Evolutionary conservation across 2,888 invertebrate species (phyloP).

Genomic region (Drosophila pegasa): DNA sequence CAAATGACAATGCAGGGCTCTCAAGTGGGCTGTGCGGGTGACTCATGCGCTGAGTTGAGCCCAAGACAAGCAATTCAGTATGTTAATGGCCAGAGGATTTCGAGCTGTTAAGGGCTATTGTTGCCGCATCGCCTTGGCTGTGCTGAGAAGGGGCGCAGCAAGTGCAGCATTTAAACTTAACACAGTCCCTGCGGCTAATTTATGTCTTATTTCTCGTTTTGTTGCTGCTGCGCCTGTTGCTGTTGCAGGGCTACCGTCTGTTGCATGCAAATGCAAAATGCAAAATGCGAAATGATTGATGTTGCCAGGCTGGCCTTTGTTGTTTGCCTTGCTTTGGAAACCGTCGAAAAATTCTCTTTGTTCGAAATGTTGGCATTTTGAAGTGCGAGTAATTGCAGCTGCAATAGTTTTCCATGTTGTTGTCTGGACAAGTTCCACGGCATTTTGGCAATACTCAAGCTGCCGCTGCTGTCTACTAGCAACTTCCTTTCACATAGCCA

Average conservation of each 20-base stretch:
- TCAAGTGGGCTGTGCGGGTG: constrained; percentile 34
- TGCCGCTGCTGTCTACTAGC: constrained; percentile 34
- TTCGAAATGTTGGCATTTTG: constrained; percentile 77
- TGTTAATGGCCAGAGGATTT: constrained; percentile 29
- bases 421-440: constrained; percentile 61
- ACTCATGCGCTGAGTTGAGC: constrained; percentile 45
- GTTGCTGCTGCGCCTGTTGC: constrained; percentile 18
- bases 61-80: constrained; percentile 13
- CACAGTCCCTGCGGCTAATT: constrained; percentile 68
- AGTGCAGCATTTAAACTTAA: constrained; percentile 62
- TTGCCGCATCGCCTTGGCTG: constrained; percentile 29
- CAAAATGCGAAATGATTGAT: constrained; percentile 71
- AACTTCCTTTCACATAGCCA: constrained; percentile 73
- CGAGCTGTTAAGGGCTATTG: constrained; percentile 30
- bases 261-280: constrained; percentile 66
- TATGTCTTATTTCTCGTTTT: constrained; percentile 56
- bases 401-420: constrained; percentile 77
- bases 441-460: constrained; percentile 66
- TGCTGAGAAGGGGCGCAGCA: constrained; percentile 37
- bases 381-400: constrained; percentile 80
- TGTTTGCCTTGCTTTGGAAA: constrained; percentile 33
- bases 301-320: constrained; percentile 66
- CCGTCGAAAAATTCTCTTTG: constrained; percentile 73
- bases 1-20: constrained; percentile 45
- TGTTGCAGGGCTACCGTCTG: constrained; percentile 47